Conservation (phyloP, 2,888 invertebrate genomes). For the Tetragonula carbonaria region DNA sequence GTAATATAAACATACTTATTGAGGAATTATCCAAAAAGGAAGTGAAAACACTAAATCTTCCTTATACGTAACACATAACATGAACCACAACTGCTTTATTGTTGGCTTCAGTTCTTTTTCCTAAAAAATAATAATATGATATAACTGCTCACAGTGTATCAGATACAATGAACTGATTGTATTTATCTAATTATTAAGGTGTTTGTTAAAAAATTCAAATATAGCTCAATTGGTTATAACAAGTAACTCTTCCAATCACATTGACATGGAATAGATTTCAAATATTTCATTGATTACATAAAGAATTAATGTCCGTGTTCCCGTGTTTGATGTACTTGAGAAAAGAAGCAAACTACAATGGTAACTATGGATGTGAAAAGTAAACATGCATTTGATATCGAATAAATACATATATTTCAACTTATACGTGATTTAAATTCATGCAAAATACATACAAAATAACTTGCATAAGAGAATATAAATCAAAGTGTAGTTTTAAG, state of each 20-base stretch:
- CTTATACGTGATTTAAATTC: slow-evolving; percentile 40
- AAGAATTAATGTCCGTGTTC: slow-evolving; percentile 51
- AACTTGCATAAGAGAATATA: slow-evolving; percentile 31
- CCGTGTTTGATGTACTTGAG: slow-evolving; percentile 57
- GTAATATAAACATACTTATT: slow-evolving; percentile 46
- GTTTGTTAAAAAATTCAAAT: slow-evolving; percentile 28
- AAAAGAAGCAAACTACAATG: slow-evolving; percentile 43
- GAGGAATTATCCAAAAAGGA: slow-evolving; percentile 39
- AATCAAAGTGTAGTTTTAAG: slow-evolving; percentile 35
- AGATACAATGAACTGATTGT: slow-evolving; percentile 30
- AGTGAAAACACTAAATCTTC: slow-evolving; percentile 40
- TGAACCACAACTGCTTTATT: slow-evolving; percentile 54
- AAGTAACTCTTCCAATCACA: slow-evolving; percentile 34
- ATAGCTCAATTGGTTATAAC: slow-evolving; percentile 45
- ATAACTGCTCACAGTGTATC: slow-evolving; percentile 31
- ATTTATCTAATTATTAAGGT: slow-evolving; percentile 40
- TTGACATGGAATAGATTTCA: slow-evolving; percentile 34
- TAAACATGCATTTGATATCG: slow-evolving; percentile 52
- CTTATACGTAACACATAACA: slow-evolving; percentile 38
- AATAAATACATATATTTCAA: slow-evolving; percentile 50
- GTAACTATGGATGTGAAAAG: slow-evolving; percentile 35
- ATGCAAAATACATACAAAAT: slow-evolving; percentile 46
- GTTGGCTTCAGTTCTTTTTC: slow-evolving; percentile 56
- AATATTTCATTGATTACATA: slow-evolving; percentile 30
- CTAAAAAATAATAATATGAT: slow-evolving; percentile 53